phyloP scores from a whole-genome alignment of 1,140 invertebrate species.

The Platorchestia sp. region DNA sequence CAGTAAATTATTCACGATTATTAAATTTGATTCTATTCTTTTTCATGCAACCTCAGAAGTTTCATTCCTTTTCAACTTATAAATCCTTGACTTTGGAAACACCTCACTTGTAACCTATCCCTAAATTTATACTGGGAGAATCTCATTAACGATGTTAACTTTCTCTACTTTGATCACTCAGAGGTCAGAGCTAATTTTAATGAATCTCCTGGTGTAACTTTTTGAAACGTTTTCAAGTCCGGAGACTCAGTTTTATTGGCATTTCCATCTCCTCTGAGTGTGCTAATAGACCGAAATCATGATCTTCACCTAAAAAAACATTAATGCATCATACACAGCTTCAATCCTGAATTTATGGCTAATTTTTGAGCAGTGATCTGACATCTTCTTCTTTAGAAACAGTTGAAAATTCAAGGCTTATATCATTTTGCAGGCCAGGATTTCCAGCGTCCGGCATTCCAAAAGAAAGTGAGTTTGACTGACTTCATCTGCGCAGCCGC shows the following conservation, averaged over 20 bases:
- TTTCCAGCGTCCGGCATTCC: background rate
- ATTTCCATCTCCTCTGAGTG: background rate
- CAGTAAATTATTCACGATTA: too few relatives aligned
- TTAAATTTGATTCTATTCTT: too few relatives aligned
- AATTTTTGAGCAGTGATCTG: background rate
- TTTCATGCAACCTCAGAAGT: too few relatives aligned
- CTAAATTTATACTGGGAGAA: too few relatives aligned
- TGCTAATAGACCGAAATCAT: background rate
- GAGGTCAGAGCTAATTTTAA: background rate
- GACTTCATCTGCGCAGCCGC: slow-evolving; percentile 18
- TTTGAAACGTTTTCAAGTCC: background rate
- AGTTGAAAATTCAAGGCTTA: background rate
- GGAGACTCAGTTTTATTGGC: background rate
- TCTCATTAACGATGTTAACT: background rate
- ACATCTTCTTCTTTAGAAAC: background rate
- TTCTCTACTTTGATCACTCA: background rate
- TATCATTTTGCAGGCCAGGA: background rate
- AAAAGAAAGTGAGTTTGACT: slow-evolving; percentile 38
- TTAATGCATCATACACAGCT: background rate
- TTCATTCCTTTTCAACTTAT: too few relatives aligned
- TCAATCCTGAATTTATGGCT: background rate
- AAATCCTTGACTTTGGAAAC: too few relatives aligned
- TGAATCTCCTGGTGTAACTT: background rate
- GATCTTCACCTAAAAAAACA: background rate
- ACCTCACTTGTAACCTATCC: too few relatives aligned